Conservation (phyloP, 1,140 invertebrate genomes). For the Propsilocerus akamusi region DNA sequence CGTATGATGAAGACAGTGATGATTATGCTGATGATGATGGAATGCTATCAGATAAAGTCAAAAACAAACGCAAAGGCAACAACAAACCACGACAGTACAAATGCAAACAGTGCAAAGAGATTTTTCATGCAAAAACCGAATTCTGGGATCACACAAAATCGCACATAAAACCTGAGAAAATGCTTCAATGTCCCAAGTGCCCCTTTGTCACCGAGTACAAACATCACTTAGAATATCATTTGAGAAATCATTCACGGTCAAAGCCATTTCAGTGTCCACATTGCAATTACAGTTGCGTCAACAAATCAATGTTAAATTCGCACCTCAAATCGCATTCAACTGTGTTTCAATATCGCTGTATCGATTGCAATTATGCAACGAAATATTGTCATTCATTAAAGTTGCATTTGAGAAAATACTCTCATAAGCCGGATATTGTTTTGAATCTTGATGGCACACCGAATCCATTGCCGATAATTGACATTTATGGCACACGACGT, state of each 20-base stretch:
- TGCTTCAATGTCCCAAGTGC: slow-evolving; percentile 79
- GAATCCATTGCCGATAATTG: slow-evolving; percentile 71
- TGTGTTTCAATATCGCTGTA: slow-evolving; percentile 89
- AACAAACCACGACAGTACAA: slow-evolving; percentile 30
- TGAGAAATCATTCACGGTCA: slow-evolving; percentile 84
- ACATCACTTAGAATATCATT: slow-evolving; percentile 95
- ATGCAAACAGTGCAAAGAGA: slow-evolving; percentile 82
- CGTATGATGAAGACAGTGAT: slow-evolving; percentile 10
- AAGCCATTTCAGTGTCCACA: slow-evolving; percentile 94
- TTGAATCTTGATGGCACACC: slow-evolving; percentile 74
- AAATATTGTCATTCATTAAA: slow-evolving; percentile 98
- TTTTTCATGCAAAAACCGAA: slow-evolving; percentile 70
- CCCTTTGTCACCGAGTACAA: slow-evolving; percentile 98
- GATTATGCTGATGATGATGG: slow-evolving; percentile 38
- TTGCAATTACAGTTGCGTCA: slow-evolving; percentile 87
- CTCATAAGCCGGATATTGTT: slow-evolving; percentile 69
- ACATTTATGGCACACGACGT: slow-evolving; percentile 72
- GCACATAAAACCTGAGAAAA: slow-evolving; percentile 87
- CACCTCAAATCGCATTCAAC: slow-evolving; percentile 97
- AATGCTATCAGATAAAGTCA: slow-evolving; percentile 46
- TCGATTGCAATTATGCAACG: slow-evolving; percentile 89
- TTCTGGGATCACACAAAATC: slow-evolving; percentile 82
- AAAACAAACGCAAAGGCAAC: slow-evolving; percentile 64
- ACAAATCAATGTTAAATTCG: slow-evolving; percentile 98
- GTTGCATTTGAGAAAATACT: slow-evolving; percentile 82